Conservation (phyloP, 2,113 vertebrate genomes). For the Cromileptes altivelis region DNA sequence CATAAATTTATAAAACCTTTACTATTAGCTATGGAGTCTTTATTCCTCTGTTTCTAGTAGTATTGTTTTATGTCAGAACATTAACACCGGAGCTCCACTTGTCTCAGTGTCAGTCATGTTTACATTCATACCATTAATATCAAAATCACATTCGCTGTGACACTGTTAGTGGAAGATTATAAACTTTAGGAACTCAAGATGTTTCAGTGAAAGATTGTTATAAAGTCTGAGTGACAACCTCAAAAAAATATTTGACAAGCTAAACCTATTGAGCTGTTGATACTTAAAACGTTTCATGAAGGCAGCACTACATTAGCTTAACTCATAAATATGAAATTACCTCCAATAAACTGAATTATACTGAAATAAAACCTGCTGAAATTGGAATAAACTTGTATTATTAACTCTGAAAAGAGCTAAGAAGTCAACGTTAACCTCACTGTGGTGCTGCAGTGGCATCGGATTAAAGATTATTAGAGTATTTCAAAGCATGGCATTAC, state of each 20-base stretch:
- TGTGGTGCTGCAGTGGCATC: not conserved
- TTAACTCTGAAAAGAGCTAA: not conserved
- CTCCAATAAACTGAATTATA: not conserved
- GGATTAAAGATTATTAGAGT: not conserved
- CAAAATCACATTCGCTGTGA: not conserved
- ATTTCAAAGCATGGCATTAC: not conserved
- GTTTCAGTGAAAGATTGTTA: not conserved
- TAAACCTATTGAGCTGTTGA: not conserved
- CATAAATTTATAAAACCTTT: not conserved
- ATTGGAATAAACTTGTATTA: not conserved
- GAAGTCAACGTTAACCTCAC: not conserved
- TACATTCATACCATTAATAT: not conserved
- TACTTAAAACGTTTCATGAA: not conserved
- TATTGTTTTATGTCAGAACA: slow-evolving; percentile 10
- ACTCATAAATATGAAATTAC: not conserved
- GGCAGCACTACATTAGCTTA: not conserved
- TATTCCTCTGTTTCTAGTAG: not conserved
- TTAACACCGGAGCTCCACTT: not conserved
- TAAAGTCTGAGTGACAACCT: not conserved
- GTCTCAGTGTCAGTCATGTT: not conserved
- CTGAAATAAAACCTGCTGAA: not conserved
- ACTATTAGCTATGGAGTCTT: not conserved
- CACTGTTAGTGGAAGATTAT: not conserved
- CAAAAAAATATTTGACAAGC: not conserved
- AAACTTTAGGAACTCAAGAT: not conserved